These are phyloP conservation scores for Aspidapion aeneum DNA, from an alignment of 2,888 invertebrate genomes.

Conservation along the genomic window DNA sequence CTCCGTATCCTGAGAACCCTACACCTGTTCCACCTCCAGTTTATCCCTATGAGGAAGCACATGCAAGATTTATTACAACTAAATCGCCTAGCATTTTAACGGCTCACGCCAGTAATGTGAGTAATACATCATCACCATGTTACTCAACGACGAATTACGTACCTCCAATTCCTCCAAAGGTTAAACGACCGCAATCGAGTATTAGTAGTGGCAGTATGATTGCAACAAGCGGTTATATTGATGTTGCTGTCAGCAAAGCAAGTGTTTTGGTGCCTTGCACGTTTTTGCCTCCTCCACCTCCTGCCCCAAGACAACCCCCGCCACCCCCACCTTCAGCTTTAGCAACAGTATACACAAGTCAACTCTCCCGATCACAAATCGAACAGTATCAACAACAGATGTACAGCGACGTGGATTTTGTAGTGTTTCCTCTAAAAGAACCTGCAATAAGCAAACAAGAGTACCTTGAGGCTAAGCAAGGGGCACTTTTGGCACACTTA, in stretches of 20 bases:
- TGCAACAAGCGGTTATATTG: constrained; percentile 60
- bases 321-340: constrained; percentile 65
- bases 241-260: constrained; percentile 56
- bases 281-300: constrained; percentile 59
- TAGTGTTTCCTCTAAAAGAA: constrained; percentile 87
- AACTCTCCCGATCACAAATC: constrained; percentile 70
- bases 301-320: constrained; percentile 54
- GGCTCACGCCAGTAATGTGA: constrained; percentile 70
- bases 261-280: constrained; percentile 51
- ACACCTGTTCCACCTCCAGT: constrained; percentile 56
- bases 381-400: constrained; percentile 87
- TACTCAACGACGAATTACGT: constrained; percentile 49
- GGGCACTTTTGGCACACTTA: constrained; percentile 64
- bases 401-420: constrained; percentile 88
- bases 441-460: constrained; percentile 88
- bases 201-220: constrained; percentile 49
- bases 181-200: constrained; percentile 53
- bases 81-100: constrained; percentile 73
- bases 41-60: constrained; percentile 65
- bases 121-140: constrained; percentile 58
- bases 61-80: constrained; percentile 73
- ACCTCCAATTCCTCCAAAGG: constrained; percentile 47
- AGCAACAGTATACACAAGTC: constrained; percentile 68
- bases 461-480: constrained; percentile 84
- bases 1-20: constrained; percentile 58